These are phyloP conservation scores for Hoplias malabaricus DNA, from an alignment of 2,113 vertebrate genomes.

Conservation along the genomic window DNA sequence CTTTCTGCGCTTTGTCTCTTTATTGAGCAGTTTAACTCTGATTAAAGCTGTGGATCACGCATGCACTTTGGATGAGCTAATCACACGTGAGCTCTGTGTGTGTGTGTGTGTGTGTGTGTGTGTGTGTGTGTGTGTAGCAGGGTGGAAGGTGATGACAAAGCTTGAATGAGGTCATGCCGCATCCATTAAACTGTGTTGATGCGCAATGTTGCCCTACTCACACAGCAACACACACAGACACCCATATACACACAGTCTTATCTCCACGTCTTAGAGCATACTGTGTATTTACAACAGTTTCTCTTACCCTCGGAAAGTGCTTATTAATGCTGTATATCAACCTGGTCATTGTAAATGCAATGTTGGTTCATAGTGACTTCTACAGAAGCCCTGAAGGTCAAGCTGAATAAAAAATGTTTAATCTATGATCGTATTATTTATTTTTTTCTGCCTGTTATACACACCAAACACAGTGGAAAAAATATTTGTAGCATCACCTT, in stretches of 20 bases:
- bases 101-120: not conserved
- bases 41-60: not conserved
- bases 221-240: not conserved
- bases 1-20: not conserved
- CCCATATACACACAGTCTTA: not conserved
- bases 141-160: not conserved
- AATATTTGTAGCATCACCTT: too few species aligned
- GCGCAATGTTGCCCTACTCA: not conserved
- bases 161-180: not conserved
- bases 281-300: too few species aligned
- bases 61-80: not conserved
- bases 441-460: too few species aligned
- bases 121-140: not conserved
- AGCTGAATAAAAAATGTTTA: too few species aligned
- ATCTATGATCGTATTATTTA: too few species aligned
- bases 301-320: too few species aligned
- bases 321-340: too few species aligned
- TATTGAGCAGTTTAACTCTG: not conserved
- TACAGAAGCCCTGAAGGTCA: too few species aligned
- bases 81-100: not conserved
- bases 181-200: not conserved
- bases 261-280: too few species aligned
- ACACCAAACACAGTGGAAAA: too few species aligned
- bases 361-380: too few species aligned
- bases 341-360: too few species aligned